These are phyloP conservation scores for Zaprionus kolodkinae DNA, from an alignment of 1,140 invertebrate genomes.

Conservation along the genomic window DNA sequence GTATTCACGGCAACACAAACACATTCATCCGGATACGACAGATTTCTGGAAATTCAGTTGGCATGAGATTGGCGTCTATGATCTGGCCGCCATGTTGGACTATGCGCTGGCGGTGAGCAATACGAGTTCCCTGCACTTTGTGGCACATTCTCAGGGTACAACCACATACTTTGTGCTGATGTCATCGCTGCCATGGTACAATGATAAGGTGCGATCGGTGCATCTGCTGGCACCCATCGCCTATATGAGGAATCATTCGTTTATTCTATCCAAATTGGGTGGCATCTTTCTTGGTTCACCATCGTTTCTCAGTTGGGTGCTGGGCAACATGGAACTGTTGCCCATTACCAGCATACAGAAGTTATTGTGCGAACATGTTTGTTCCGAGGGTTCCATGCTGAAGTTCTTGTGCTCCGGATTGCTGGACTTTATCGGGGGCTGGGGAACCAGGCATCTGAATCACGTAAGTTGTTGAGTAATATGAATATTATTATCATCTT, in stretches of 20 bases:
- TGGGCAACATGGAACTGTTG: constrained; percentile 73
- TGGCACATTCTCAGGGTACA: constrained; percentile 88
- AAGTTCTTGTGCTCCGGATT: constrained; percentile 71
- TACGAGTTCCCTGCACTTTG: constrained; percentile 86
- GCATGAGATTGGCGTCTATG: constrained; percentile 89
- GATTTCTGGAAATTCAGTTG: constrained; percentile 88
- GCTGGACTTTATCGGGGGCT: constrained; percentile 76
- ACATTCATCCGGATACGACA: constrained; percentile 85
- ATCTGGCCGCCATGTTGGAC: constrained; percentile 89
- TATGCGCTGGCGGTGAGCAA: constrained; percentile 87
- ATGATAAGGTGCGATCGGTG: constrained; percentile 85
- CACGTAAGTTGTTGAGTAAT: constrained; percentile 52
- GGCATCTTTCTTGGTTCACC: constrained; percentile 69
- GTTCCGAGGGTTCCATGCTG: constrained; percentile 63
- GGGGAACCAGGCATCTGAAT: constrained; percentile 76
- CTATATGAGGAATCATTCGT: constrained; percentile 85
- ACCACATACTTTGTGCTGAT: constrained; percentile 86
- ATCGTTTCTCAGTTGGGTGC: constrained; percentile 69
- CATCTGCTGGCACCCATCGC: constrained; percentile 87
- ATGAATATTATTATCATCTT: not conserved
- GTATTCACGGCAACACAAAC: constrained; percentile 87
- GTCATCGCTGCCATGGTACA: constrained; percentile 86
- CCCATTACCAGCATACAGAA: constrained; percentile 72
- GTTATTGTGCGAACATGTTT: constrained; percentile 70
- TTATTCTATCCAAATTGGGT: constrained; percentile 85